Conservation (phyloP, 2,113 vertebrate genomes). For the Elephantulus edwardii region DNA sequence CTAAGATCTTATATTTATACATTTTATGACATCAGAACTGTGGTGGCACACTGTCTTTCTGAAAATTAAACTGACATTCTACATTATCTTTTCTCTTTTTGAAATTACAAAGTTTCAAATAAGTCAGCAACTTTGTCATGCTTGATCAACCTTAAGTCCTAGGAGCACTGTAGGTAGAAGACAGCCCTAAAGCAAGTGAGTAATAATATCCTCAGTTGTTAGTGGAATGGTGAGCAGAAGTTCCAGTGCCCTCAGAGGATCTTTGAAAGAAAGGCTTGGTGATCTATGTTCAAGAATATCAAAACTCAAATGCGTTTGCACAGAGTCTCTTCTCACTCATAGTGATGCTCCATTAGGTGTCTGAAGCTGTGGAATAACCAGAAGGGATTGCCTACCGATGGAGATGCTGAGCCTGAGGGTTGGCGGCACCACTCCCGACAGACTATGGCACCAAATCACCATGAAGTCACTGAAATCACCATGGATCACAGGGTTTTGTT, state of each 20-base stretch:
- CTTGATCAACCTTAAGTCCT: slow-evolving; percentile 69
- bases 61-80: slow-evolving; percentile 46
- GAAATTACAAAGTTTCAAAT: slow-evolving; percentile 59
- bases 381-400: too few species aligned
- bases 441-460: too few species aligned
- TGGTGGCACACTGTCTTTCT: neutral
- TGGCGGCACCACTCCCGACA: too few species aligned
- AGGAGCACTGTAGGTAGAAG: neutral
- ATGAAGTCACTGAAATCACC: too few species aligned
- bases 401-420: too few species aligned
- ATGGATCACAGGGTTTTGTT: too few species aligned
- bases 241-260: neutral
- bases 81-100: slow-evolving; percentile 64
- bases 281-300: neutral
- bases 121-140: slow-evolving; percentile 43
- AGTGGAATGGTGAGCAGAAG: neutral
- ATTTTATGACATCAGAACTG: slow-evolving; percentile 54
- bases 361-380: too few species aligned
- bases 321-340: neutral
- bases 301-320: too few species aligned
- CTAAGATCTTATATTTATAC: slow-evolving; percentile 63
- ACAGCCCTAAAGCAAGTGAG: slow-evolving; percentile 38
- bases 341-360: too few species aligned
- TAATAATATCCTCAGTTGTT: neutral
- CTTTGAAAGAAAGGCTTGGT: neutral